Evolutionary conservation across 2,888 invertebrate species (phyloP), one percentile per base, ranked within the genome.

Genomic region (Eupithecia subfuscata): DNA sequence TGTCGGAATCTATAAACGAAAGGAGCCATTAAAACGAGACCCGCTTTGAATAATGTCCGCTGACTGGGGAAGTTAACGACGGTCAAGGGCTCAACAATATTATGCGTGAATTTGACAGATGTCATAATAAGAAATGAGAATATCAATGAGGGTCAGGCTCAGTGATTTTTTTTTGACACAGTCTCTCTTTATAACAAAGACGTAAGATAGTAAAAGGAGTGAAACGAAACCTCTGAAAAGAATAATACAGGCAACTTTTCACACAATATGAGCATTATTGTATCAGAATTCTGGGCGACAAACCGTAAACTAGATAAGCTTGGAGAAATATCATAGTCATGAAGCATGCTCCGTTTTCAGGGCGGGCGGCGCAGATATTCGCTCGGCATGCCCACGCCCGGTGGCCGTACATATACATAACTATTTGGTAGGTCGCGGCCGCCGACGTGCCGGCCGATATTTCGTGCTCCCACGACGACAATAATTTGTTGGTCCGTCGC

Each of bases 401-500:
- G 79, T 78, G 82, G 82, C 82, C 79, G 84, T 84, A 85, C 88
- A 88, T 88, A 89, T 87, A 60, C 60, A 87, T 88, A 89, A 18
- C 64, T 89, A 86, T 89, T 88, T 88, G 85, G 86, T 85, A 84
- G 87, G 85, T 87, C 85, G 84, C 82, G 83, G 83, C 85, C 84
- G 86, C 84, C 85, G 85, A 86, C 88, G 86, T 85, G 87, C 86
- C 86, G 85, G 84, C 89, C 90, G 89, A 91, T 92, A 91, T 91
- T 91, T 91, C 91, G 87, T 90, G 88, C 87, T 92, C 92, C 92
- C 92, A 85, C 88, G 91, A 89, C 91, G 91, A 91, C 91, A 89
- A 92, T 93, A 93, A 93, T 93, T 93, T 92, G 92, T 92, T 91
- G 89, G 91, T 90, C 89, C 91, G 90, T 90, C 90, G 90, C 88